Evolutionary conservation across 2,888 invertebrate species (phyloP), one percentile per base, ranked within the genome.

Genomic region (Acheta domesticus): DNA sequence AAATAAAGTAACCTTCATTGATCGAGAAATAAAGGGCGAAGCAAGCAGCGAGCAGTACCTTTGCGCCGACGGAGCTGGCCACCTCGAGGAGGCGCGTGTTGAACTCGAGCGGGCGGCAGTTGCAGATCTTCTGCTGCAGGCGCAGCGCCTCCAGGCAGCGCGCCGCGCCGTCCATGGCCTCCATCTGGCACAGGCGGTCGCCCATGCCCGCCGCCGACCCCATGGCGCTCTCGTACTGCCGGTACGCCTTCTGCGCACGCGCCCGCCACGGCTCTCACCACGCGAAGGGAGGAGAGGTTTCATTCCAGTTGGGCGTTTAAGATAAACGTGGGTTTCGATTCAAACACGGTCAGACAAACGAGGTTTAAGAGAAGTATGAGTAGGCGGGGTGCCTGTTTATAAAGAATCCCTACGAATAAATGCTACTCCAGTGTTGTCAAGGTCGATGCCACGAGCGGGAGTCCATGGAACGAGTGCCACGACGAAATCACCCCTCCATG

Each of bases 201-300:
- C 95, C 95, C 83, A 94, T 89, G 0, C 93, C 91, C 73, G 91
- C 91, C 0, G 94, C 94, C 3, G 90, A 89, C 0, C 94, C 94
- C 94, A 95, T 95, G 0, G 95, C 94, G 83, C 93, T 93, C 86
- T 95, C 95, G 85, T 96, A 96, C 85, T 95, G 94, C 79, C 94
- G 91, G 86, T 89, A 92, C n/a, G 91, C 91, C 87, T 91, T 91
- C 91, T 91, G 86, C 0, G 81, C 36, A 36, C 36, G 36, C 36
- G 78, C 76, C 50, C 49, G 75, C 73, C 74, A 62, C 16, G 50
- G n/a, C 23, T 5, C 49, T 14, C 36, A 19, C 16, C 75, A 36
- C 19, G 16, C 75, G 23, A n/a, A n/a, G n/a, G n/a, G n/a, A n/a
- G n/a, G n/a, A n/a, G n/a, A n/a, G n/a, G n/a, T n/a, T n/a, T n/a